phyloP scores from a whole-genome alignment of 1,140 invertebrate species.

The Lethrus apterus region DNA sequence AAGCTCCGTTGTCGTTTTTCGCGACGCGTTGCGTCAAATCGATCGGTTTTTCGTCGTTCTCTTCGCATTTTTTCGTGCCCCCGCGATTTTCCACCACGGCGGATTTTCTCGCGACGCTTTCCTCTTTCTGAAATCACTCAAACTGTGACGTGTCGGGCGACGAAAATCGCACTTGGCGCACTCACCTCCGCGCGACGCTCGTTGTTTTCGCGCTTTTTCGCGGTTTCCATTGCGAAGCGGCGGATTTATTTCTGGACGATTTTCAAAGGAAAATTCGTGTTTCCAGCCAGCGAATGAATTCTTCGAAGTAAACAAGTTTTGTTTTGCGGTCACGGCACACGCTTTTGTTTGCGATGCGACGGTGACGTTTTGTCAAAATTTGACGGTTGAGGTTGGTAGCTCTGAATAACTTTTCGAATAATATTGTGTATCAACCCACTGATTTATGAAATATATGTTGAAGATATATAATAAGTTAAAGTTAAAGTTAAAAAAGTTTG shows the following conservation, averaged over 20 bases:
- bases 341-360: too few relatives aligned
- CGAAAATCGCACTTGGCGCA: neutral
- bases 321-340: too few relatives aligned
- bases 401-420: too few relatives aligned
- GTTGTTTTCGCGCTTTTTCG: conserved; percentile 7
- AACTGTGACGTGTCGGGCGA: neutral
- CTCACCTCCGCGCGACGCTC: neutral
- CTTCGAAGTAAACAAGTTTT: conserved; percentile 6
- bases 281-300: conserved; percentile 10
- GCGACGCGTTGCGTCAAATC: conserved; percentile 15
- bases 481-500: too few relatives aligned
- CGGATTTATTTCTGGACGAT: neutral
- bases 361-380: too few relatives aligned
- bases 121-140: neutral
- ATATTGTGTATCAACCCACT: too few relatives aligned
- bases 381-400: too few relatives aligned
- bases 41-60: conserved; percentile 9
- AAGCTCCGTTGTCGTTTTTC: neutral
- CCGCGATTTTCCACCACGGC: neutral
- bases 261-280: conserved; percentile 3
- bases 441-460: too few relatives aligned
- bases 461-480: too few relatives aligned
- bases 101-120: conserved; percentile 6
- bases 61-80: neutral
- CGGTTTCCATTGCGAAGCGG: conserved; percentile 17